Base-by-base conservation (phyloP, 2,888 invertebrate genomes). In the Ennomos erosarius region DNA sequence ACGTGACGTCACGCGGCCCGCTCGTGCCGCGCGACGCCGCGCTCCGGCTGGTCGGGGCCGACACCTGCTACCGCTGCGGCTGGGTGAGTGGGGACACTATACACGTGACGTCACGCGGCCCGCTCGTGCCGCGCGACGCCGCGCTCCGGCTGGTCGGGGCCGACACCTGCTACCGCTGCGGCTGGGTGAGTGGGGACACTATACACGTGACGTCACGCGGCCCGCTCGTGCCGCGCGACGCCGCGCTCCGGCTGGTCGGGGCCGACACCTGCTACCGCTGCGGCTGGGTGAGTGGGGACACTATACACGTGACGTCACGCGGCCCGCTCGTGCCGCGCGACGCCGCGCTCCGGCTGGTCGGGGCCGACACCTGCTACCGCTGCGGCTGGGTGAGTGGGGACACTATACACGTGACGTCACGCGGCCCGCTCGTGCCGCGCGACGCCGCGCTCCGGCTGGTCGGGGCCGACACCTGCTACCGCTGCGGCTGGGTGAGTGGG, bases 381-480 rank as follows among this genome's bases (percentile, higher is more conserved):
- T 65, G 64, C 67, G 75, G 71, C 48, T 71, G 73, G 73, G 72
- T 74, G 52, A 64, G 66, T 46, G 16, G 1, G n/a, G n/a, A n/a
- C n/a, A n/a, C n/a, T n/a, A n/a, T n/a, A n/a, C n/a, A n/a, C n/a
- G n/a, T n/a, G n/a, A n/a, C n/a, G n/a, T n/a, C n/a, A n/a, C n/a
- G n/a, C n/a, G n/a, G n/a, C n/a, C n/a, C n/a, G n/a, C n/a, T n/a
- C n/a, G n/a, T n/a, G n/a, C n/a, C n/a, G n/a, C n/a, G n/a, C n/a
- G 8, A 37, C 39, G 38, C 13, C 26, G 39, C 35, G 12, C 43
- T 26, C 45, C 11, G 33, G 9, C 37, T 99, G 42, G 90, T 98
- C 40, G 96, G 97, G 36, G 97, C 99, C 38, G 95, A 96, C 82
- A 90, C 98, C 13, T 97, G 97, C 86, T 97, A 67, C 63, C 48